A percentile compares a stretch with the other conserved stretches of the same genome.
Evolutionary conservation across 2,113 vertebrate genomes (phyloP).

Genomic region (Rutilus rutilus): DNA sequence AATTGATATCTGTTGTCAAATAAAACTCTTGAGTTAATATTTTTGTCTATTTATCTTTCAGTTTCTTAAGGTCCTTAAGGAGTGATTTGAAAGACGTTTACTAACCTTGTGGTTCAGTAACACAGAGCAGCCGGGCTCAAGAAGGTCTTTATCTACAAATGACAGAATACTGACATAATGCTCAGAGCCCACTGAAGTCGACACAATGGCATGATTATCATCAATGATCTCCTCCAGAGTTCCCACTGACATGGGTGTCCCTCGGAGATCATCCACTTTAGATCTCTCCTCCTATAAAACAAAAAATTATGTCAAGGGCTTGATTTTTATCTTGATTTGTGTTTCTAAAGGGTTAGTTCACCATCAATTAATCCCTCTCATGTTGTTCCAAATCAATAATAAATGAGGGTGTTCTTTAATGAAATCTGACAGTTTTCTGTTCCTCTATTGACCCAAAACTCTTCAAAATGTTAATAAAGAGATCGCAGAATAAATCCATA

Average conservation of each 20-base stretch:
- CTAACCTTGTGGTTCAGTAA: constrained; percentile 95
- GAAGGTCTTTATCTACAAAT: constrained; percentile 96
- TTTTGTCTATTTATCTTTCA: not conserved
- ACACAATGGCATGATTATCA: constrained; percentile 97
- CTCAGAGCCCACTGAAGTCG: constrained; percentile 96
- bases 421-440: no score
- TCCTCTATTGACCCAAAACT: no score
- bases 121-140: constrained; percentile 97
- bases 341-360: not conserved
- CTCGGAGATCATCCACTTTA: constrained; percentile 95
- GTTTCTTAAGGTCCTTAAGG: not conserved
- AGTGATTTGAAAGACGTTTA: not conserved
- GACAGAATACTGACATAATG: constrained; percentile 98
- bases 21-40: not conserved
- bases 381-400: no score
- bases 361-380: no score
- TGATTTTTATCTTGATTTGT: not conserved
- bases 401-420: no score
- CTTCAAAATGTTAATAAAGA: no score
- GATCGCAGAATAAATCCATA: no score
- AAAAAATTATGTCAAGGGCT: not conserved
- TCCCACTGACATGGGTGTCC: constrained; percentile 97
- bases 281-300: constrained; percentile 90
- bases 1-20: not conserved
- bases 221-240: constrained; percentile 98